phyloP scores from a whole-genome alignment of 2,888 invertebrate species.

The Horisme vitalbata region DNA sequence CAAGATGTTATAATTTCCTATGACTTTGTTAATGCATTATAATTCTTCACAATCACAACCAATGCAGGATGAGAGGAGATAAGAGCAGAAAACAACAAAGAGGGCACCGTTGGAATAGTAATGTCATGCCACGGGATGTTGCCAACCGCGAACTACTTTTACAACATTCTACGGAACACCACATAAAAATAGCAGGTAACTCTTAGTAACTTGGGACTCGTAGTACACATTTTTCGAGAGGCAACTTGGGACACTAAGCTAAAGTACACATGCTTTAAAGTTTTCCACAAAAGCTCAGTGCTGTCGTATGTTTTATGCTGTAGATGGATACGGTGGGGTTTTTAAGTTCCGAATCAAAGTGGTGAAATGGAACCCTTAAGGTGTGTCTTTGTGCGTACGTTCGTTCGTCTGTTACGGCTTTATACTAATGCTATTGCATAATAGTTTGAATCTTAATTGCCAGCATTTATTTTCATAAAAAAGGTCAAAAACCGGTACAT shows the following conservation, averaged over 20 bases:
- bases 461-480: too few relatives aligned
- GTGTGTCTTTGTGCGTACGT: too few relatives aligned
- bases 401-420: too few relatives aligned
- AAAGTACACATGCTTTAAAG: conserved; percentile 14
- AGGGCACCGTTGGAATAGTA: conserved; percentile 35
- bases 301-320: conserved; percentile 11
- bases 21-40: too few relatives aligned
- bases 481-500: too few relatives aligned
- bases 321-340: background rate
- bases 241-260: conserved; percentile 20
- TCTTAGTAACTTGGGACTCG: conserved; percentile 1
- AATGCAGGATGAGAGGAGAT: background rate
- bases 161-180: conserved; percentile 20
- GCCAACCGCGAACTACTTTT: conserved; percentile 26
- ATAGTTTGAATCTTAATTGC: too few relatives aligned
- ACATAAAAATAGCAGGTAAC: conserved; percentile 14
- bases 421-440: too few relatives aligned
- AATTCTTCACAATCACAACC: too few relatives aligned
- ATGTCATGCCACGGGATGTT: conserved; percentile 29
- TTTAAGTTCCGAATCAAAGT: conserved; percentile 1
- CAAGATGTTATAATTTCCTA: too few relatives aligned
- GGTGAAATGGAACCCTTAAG: too few relatives aligned
- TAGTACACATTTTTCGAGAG: conserved; percentile 18
- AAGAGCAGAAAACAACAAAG: conserved; percentile 15
- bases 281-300: conserved; percentile 10